These are phyloP conservation scores for Etia nguti DNA, from an alignment of 2,113 vertebrate species.

Conservation along the genomic window DNA sequence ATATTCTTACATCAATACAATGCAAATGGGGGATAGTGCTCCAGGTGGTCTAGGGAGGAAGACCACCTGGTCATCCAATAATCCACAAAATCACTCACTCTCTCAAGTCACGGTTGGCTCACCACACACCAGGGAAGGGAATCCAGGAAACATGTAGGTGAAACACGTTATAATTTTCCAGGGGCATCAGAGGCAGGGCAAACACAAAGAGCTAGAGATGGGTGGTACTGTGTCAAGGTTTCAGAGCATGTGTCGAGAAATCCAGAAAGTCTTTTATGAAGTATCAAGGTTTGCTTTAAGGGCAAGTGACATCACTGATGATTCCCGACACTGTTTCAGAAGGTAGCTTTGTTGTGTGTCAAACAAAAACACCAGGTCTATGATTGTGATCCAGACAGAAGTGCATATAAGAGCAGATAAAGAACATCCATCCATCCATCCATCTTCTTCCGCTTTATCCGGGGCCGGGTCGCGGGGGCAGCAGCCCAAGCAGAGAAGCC, in stretches of 20 bases:
- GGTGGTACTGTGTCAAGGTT: rapidly evolving
- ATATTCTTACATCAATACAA: neutral
- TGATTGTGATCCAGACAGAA: neutral
- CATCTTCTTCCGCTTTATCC: too few species aligned
- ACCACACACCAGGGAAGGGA: neutral
- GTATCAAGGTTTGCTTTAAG: neutral
- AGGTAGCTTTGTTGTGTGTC: neutral
- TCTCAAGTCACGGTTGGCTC: neutral
- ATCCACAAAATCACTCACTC: neutral
- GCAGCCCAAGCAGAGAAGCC: too few species aligned
- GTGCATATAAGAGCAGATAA: neutral
- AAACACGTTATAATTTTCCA: neutral
- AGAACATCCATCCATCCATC: too few species aligned
- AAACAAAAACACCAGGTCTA: neutral
- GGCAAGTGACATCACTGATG: neutral
- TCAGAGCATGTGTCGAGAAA: neutral
- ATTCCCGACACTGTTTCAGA: neutral
- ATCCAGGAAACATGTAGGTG: neutral
- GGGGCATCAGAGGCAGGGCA: neutral
- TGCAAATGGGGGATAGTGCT: too few species aligned
- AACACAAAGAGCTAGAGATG: neutral
- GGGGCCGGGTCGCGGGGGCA: too few species aligned
- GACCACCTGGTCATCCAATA: too few species aligned
- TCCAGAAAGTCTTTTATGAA: neutral
- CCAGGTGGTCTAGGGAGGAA: too few species aligned